These are phyloP conservation scores for Conus canariensis DNA, from an alignment of 2,888 invertebrate genomes.

Conservation along the genomic window DNA sequence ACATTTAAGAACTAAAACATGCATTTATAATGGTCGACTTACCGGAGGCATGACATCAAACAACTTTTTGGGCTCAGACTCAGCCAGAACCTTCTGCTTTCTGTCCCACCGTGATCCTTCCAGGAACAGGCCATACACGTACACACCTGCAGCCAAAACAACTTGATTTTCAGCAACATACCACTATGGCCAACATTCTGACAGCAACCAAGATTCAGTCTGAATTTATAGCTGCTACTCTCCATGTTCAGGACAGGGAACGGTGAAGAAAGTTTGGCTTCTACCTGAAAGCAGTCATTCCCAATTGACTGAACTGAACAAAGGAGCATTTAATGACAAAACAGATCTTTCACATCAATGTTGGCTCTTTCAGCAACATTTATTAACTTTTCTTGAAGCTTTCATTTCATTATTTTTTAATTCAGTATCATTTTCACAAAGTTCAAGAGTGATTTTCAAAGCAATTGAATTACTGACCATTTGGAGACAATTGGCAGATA, in stretches of 20 bases:
- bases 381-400: too few relatives aligned
- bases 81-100: constrained; percentile 82
- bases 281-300: too few relatives aligned
- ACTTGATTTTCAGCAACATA: not conserved
- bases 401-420: too few relatives aligned
- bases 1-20: too few relatives aligned
- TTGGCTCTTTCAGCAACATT: too few relatives aligned
- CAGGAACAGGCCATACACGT: constrained; percentile 78
- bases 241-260: not conserved
- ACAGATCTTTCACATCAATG: not conserved
- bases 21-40: constrained; percentile 51
- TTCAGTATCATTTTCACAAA: too few relatives aligned
- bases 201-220: not conserved
- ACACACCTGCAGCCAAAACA: constrained; percentile 75
- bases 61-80: constrained; percentile 90
- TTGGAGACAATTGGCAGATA: too few relatives aligned
- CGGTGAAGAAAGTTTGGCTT: not conserved
- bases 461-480: too few relatives aligned
- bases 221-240: not conserved
- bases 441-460: too few relatives aligned
- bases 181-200: not conserved
- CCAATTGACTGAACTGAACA: not conserved
- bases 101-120: constrained; percentile 80
- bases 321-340: not conserved
- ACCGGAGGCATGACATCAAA: constrained; percentile 88